These are phyloP conservation scores for Himalopsyche kuldschensis DNA, from an alignment of 2,888 invertebrate species.

Conservation along the genomic window DNA sequence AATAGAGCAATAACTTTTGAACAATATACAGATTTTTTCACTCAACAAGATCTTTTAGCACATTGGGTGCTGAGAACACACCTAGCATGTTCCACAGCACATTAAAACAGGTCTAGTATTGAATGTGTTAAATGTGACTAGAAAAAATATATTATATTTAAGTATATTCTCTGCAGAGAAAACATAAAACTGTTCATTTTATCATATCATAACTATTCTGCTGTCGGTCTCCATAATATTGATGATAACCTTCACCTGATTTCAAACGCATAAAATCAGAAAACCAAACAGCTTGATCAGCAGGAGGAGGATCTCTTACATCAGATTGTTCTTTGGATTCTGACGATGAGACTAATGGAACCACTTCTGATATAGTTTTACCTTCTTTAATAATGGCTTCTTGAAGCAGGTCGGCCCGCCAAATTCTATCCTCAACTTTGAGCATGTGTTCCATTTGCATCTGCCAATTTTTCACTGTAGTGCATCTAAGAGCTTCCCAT, in stretches of 20 bases:
- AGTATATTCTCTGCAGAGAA: no score
- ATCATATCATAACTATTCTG: slow-evolving; percentile 1
- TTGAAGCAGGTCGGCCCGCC: slow-evolving; percentile 1
- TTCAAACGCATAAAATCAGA: slow-evolving; percentile 11
- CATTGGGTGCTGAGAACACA: no score
- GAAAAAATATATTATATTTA: no score
- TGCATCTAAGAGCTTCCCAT: slow-evolving; percentile 6
- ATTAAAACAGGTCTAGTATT: no score
- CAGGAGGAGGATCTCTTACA: not conserved
- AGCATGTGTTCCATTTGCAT: not conserved
- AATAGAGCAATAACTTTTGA: no score
- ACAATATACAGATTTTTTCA: no score
- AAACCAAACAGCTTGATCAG: slow-evolving; percentile 9
- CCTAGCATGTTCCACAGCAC: no score
- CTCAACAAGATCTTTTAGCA: no score
- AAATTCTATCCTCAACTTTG: slow-evolving; percentile 5
- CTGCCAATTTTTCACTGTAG: not conserved
- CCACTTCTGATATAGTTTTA: not conserved
- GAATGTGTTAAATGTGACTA: no score
- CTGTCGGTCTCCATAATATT: not conserved
- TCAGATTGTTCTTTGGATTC: not conserved
- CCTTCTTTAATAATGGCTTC: not conserved
- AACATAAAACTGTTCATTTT: not conserved
- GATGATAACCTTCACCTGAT: slow-evolving; percentile 5
- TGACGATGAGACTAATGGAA: not conserved